Evolutionary conservation across 2,797 vertebrate species (phyloP), one percentile per base, ranked within the genome.

Genomic region (Melanotaenia maccullochi): DNA sequence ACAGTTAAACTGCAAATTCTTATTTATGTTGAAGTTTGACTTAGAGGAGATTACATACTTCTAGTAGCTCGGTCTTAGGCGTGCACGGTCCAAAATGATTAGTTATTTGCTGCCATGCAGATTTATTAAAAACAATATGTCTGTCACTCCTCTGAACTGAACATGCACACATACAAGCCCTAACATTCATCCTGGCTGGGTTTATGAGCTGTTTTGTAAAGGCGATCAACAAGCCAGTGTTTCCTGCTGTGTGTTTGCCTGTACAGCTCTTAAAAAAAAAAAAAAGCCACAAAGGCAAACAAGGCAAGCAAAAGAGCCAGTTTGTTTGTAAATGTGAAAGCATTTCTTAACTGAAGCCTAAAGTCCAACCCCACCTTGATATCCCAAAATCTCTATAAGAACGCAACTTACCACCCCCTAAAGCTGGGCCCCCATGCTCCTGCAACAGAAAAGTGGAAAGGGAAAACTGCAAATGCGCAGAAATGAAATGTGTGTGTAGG

Each of bases 271-370:
- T 40, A 56, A 82, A 78, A 47, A 20, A 2, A 47, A 47, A 7
- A 87, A 76, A 67, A 85, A 89, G 68, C 85, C 87, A 85, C 85
- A 84, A 84, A 60, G 82, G 76, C 88, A 92, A 92, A 91, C 83
- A 90, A 65, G 85, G 71, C 36, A 42, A 78, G 81, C 76, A 1
- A 88, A 88, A 86, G 80, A 83, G 84, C 79, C 73, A 35, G 88
- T 85, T 81, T 91, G 90, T 91, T 92, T 91, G 85, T 87, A 71
- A 87, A 90, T 61, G 77, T 83, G 82, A 88, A 90, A 81, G 79
- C 76, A 90, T 90, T 89, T 78, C 86, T 36, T 58, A 36, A 56
- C 11, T 52, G 4, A 74, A 79, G 86, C 81, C 84, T 85, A 75
- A 57, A 61, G 69, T 68, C 82, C 76, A 73, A 55, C 54, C 36